These are phyloP conservation scores for Todiramphus saurophagus DNA, from an alignment of 2,113 vertebrate species.

Conservation along the genomic window DNA sequence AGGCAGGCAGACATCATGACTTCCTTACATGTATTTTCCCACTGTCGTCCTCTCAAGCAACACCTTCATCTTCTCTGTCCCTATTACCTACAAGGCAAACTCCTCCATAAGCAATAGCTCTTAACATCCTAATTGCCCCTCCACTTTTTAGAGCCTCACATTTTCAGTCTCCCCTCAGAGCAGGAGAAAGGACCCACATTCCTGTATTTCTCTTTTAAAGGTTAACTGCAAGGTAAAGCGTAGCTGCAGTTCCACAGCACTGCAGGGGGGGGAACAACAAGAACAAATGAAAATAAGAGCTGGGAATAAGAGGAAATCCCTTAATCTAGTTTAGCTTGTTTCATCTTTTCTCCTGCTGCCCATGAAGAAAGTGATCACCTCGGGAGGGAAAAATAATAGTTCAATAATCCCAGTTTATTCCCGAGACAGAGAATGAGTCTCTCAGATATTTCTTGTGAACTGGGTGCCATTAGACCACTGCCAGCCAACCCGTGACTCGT, in stretches of 20 bases:
- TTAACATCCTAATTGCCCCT: not conserved
- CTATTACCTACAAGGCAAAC: not conserved
- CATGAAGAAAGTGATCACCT: not conserved
- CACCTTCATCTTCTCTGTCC: not conserved
- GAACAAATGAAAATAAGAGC: slow-evolving; percentile 36
- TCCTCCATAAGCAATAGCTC: not conserved
- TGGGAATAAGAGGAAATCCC: slow-evolving; percentile 53
- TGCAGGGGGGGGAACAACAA: not conserved
- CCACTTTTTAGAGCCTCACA: not conserved
- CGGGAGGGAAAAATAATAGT: not conserved
- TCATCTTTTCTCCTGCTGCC: slow-evolving; percentile 20
- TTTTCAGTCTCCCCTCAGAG: not conserved
- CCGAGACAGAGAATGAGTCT: not conserved
- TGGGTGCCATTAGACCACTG: slow-evolving; percentile 4
- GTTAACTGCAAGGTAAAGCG: slow-evolving; percentile 19
- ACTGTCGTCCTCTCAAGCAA: not conserved
- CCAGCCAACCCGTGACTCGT: not conserved
- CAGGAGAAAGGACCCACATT: not conserved
- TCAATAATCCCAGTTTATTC: slow-evolving; percentile 47
- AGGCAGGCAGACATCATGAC: not conserved
- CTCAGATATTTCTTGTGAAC: not conserved
- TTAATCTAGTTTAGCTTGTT: slow-evolving; percentile 55
- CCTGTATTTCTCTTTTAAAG: not conserved
- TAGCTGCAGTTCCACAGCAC: not conserved
- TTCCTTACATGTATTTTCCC: not conserved